Conservation (phyloP, 2,888 invertebrate genomes). For the Coelinius sp. region DNA sequence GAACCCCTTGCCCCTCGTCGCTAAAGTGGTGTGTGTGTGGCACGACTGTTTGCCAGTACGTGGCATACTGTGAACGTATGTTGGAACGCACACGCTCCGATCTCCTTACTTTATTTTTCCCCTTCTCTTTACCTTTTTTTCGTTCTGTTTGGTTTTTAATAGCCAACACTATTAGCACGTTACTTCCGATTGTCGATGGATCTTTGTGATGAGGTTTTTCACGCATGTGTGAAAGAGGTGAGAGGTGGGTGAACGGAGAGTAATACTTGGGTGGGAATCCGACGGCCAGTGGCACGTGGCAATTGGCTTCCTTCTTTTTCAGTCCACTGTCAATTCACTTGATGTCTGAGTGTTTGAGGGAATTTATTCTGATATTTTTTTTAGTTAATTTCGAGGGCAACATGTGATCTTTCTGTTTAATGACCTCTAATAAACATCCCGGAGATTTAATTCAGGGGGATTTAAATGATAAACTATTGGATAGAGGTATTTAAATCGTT, state of each 20-base stretch:
- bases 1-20: no score
- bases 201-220: constrained; percentile 9
- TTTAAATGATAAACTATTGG: not conserved
- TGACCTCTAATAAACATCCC: not conserved
- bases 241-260: not conserved
- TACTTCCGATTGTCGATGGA: constrained; percentile 22
- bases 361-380: not conserved
- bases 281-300: constrained; percentile 21
- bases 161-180: constrained; percentile 11
- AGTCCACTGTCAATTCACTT: not conserved
- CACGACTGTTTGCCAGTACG: constrained; percentile 61
- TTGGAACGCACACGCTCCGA: constrained; percentile 40
- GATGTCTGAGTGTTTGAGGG: not conserved
- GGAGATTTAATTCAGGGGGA: not conserved
- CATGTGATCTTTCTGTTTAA: not conserved
- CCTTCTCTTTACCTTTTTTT: not conserved
- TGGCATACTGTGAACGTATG: constrained; percentile 45
- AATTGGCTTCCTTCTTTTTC: not conserved
- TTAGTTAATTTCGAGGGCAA: not conserved
- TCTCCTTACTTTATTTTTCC: constrained; percentile 38
- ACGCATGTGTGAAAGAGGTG: constrained; percentile 14
- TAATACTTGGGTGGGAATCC: not conserved
- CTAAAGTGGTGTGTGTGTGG: constrained; percentile 41
- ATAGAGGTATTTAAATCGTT: not conserved
- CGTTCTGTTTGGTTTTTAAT: constrained; percentile 5